Conservation (phyloP, 2,888 invertebrate species). For the Ennomos quercinarius region DNA sequence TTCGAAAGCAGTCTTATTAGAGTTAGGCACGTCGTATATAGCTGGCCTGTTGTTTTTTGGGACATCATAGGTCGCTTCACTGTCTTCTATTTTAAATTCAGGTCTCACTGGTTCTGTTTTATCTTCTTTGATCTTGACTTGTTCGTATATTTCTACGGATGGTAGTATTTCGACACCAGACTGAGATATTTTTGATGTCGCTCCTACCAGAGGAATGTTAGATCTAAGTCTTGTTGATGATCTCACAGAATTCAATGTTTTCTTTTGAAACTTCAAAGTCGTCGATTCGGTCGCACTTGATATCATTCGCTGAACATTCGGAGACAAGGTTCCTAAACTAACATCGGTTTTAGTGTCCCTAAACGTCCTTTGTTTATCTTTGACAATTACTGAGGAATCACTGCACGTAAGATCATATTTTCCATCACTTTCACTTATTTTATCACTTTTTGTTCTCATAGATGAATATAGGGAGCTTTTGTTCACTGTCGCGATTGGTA, state of each 20-base stretch:
- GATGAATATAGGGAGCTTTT: conserved; percentile 72
- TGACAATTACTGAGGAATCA: conserved; percentile 59
- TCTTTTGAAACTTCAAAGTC: conserved; percentile 75
- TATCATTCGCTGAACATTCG: conserved; percentile 87
- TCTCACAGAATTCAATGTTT: conserved; percentile 61
- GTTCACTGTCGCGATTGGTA: conserved; percentile 72
- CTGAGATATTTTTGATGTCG: conserved; percentile 81
- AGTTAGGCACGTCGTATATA: conserved; percentile 77
- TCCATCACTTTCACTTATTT: conserved; percentile 65
- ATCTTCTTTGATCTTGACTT: conserved; percentile 62
- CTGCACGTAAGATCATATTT: conserved; percentile 64
- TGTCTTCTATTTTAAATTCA: conserved; percentile 69
- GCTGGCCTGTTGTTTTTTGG: conserved; percentile 77
- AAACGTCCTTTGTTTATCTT: conserved; percentile 66
- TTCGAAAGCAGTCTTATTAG: conserved; percentile 76
- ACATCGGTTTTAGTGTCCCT: conserved; percentile 67
- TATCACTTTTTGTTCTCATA: conserved; percentile 77
- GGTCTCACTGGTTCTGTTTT: conserved; percentile 60
- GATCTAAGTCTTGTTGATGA: conserved; percentile 71
- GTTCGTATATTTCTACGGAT: conserved; percentile 79
- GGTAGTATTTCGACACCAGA: conserved; percentile 77
- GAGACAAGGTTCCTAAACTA: conserved; percentile 84
- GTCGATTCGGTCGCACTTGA: conserved; percentile 81
- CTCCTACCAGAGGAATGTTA: conserved; percentile 80
- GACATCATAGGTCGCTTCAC: conserved; percentile 72